Evolutionary conservation across 2,888 invertebrate genomes (phyloP), one percentile per base, ranked within the genome.

Genomic region (Toxonevra muliebris): DNA sequence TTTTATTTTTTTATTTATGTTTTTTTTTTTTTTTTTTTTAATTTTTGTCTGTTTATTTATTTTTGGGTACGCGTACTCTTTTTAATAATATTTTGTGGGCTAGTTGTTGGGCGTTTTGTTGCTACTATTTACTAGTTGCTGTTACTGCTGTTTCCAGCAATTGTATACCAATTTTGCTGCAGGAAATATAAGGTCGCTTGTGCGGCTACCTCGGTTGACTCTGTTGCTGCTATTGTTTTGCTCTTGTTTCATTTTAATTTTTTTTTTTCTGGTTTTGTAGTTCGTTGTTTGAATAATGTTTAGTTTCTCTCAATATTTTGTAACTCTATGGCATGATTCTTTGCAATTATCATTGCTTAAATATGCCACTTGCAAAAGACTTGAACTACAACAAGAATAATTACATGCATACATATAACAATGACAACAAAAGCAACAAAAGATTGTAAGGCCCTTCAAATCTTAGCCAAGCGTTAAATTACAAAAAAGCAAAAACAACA

Each of bases 311-410:
- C 7, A 30, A 30, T 30, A 30, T 30, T 30, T 30, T 4, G 30
- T 30, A 30, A 30, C 30, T 30, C 30, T 30, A 30, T 30, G 30
- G 7, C 30, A 30, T 30, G 30, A 30, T 30, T 30, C 30, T 30
- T 4, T 30, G 30, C 30, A 30, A 30, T 30, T 30, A 30, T 30
- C 30, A 30, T 30, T 30, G 30, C 7, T 30, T 30, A 30, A 30
- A 30, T 30, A 30, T 30, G 30, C 30, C 30, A 78, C 76, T 76
- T 74, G 75, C 77, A 71, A 73, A 48, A 68, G 70, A 48, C 45
- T 30, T n/a, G 48, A 48, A n/a, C 48, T 30, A 53, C 5, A 52
- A 62, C 52, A 62, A 62, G 40, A 40, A 61, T n/a, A 59, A 11
- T 13, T 40, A n/a, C 2, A 30, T n/a, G 9, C 7, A 48, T 41